Conservation (phyloP, 1,140 invertebrate species). For the Stegodyphus dumicola region DNA sequence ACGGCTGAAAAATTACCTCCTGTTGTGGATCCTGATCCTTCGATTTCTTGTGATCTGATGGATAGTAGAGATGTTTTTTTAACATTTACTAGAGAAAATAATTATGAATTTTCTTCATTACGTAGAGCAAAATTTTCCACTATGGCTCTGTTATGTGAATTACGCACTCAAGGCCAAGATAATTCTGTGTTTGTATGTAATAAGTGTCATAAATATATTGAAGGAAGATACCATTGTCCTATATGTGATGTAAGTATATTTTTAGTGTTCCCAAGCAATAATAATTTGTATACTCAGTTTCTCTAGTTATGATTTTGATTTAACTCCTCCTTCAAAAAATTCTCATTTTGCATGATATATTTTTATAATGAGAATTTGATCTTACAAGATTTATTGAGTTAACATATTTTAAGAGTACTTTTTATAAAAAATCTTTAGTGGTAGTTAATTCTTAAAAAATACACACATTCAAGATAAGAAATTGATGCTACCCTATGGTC, state of each 20-base stretch:
- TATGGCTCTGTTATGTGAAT: constrained; percentile 96
- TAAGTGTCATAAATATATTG: constrained; percentile 93
- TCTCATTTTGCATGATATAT: too few relatives aligned
- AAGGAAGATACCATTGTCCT: constrained; percentile 96
- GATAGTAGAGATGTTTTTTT: constrained; percentile 99
- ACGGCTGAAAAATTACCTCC: constrained; percentile 90
- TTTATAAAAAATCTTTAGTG: too few relatives aligned
- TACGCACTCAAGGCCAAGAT: constrained; percentile 98
- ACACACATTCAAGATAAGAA: too few relatives aligned
- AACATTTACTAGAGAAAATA: constrained; percentile 95
- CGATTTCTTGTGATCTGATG: constrained; percentile 97
- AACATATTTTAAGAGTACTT: too few relatives aligned
- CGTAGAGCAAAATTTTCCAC: constrained; percentile 95
- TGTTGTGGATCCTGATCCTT: constrained; percentile 94
- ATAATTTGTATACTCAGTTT: too few relatives aligned
- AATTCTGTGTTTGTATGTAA: constrained; percentile 99
- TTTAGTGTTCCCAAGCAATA: too few relatives aligned
- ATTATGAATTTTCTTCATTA: constrained; percentile 98
- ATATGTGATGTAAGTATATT: constrained; percentile 82
- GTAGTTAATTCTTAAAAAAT: too few relatives aligned
- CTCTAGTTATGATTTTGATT: too few relatives aligned
- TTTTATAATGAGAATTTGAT: too few relatives aligned
- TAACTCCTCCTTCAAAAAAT: too few relatives aligned
- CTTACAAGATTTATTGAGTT: too few relatives aligned
- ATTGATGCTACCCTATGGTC: too few relatives aligned